A percentile compares a stretch with the other conserved stretches of the same genome.
phyloP scores from a whole-genome alignment of 2,113 vertebrate genomes.

The cattle (Bos taurus) region DNA sequence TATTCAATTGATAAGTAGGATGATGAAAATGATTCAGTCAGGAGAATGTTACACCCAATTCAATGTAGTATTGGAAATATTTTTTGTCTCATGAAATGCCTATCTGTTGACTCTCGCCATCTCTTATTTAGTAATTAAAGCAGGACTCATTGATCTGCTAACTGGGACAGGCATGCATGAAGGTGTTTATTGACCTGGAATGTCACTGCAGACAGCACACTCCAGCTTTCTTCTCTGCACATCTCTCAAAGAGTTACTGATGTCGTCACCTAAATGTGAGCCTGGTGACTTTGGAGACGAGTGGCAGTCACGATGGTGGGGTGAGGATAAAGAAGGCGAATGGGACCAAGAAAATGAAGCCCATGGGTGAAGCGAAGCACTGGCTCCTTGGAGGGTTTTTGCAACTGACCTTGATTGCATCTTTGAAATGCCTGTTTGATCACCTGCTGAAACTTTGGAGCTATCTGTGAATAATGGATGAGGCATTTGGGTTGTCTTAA shows the following conservation, averaged over 20 bases:
- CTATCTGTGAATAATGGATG: conserved; percentile 58
- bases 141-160: background rate
- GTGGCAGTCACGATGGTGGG: background rate
- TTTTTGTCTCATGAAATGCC: conserved; percentile 19
- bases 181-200: conserved; percentile 58
- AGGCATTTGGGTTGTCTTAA: background rate
- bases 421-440: background rate
- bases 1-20: conserved; percentile 22
- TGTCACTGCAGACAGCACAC: background rate
- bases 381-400: background rate
- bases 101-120: conserved; percentile 29
- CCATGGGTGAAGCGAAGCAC: rapidly evolving
- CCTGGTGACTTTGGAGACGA: background rate
- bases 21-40: conserved; percentile 53
- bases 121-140: conserved; percentile 70
- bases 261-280: background rate
- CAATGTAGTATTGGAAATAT: conserved; percentile 17
- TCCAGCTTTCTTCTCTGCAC: background rate
- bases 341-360: background rate
- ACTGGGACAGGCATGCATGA: conserved; percentile 30
- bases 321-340: background rate
- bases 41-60: background rate
- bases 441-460: background rate
- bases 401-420: background rate
- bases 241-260: background rate